Conservation (phyloP, 2,113 vertebrate species). For the Spea bombifrons region DNA sequence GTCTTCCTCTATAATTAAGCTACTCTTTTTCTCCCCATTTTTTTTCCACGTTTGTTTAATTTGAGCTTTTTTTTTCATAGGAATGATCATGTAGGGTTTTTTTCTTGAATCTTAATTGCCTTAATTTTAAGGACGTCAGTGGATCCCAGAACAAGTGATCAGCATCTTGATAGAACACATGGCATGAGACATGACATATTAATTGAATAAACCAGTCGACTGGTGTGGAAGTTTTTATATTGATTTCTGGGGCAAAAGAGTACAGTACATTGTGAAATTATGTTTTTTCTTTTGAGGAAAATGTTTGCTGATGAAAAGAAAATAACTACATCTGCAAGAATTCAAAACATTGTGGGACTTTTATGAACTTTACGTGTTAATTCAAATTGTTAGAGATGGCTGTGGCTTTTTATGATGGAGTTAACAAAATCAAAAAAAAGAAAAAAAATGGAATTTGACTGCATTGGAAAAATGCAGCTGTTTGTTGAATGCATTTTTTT, state of each 20-base stretch:
- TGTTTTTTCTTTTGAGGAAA: slow-evolving; percentile 93
- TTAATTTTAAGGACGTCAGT: slow-evolving; percentile 97
- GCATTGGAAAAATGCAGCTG: slow-evolving; percentile 83
- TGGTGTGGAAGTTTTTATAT: slow-evolving; percentile 75
- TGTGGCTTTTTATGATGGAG: slow-evolving; percentile 84
- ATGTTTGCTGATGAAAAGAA: slow-evolving; percentile 84
- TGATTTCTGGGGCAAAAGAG: slow-evolving; percentile 77
- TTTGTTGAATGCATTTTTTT: slow-evolving; percentile 77
- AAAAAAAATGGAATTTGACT: slow-evolving; percentile 66
- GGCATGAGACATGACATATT: slow-evolving; percentile 69
- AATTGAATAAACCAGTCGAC: slow-evolving; percentile 66
- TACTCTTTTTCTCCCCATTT: slow-evolving; percentile 76
- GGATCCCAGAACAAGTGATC: slow-evolving; percentile 75
- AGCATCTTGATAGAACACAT: slow-evolving; percentile 77
- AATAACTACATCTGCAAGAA: slow-evolving; percentile 73
- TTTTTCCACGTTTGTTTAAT: slow-evolving; percentile 71
- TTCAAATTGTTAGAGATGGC: slow-evolving; percentile 74
- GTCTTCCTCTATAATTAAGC: slow-evolving; percentile 95
- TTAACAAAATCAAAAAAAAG: slow-evolving; percentile 68
- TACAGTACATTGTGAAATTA: slow-evolving; percentile 91
- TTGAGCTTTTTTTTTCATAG: slow-evolving; percentile 76
- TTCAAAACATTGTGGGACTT: slow-evolving; percentile 79
- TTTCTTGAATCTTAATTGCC: slow-evolving; percentile 96
- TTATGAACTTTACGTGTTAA: slow-evolving; percentile 82
- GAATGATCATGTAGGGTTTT: slow-evolving; percentile 87